A percentile compares a stretch with the other conserved stretches of the same genome.
These are phyloP conservation scores for Ochotona curzoniae DNA, from an alignment of 2,113 vertebrate species.

Conservation along the genomic window DNA sequence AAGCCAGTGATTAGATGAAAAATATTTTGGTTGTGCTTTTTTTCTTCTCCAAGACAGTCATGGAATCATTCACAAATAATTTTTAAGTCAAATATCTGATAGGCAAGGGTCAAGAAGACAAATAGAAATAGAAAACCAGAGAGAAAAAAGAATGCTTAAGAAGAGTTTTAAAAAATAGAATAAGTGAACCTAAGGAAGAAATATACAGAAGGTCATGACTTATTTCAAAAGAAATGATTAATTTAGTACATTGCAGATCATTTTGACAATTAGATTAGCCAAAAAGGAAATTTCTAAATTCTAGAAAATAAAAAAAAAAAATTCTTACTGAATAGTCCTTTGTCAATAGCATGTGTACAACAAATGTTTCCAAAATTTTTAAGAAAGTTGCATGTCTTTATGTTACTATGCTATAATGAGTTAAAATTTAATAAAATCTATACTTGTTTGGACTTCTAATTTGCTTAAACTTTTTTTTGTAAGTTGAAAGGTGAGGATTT, in stretches of 20 bases:
- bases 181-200: slow-evolving; percentile 13
- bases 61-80: slow-evolving; percentile 54
- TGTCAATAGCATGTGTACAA: not conserved
- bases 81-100: slow-evolving; percentile 49
- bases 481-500: too few relatives aligned
- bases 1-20: not conserved
- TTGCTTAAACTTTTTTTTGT: slow-evolving; percentile 21
- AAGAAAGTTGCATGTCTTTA: slow-evolving; percentile 1
- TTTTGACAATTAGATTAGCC: slow-evolving; percentile 23
- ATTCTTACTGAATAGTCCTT: not conserved
- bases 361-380: slow-evolving; percentile 15
- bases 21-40: not conserved
- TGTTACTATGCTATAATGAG: not conserved
- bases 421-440: not conserved
- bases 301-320: not conserved
- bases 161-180: not conserved
- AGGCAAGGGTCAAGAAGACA: slow-evolving; percentile 30
- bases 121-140: not conserved
- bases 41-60: slow-evolving; percentile 59
- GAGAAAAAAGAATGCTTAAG: not conserved
- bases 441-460: not conserved
- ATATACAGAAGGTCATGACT: not conserved
- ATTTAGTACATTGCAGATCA: slow-evolving; percentile 8
- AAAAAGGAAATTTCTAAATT: slow-evolving; percentile 31
- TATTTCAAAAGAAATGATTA: not conserved